phyloP scores from a whole-genome alignment of 2,797 vertebrate genomes.

The Pantherophis vulpinus region DNA sequence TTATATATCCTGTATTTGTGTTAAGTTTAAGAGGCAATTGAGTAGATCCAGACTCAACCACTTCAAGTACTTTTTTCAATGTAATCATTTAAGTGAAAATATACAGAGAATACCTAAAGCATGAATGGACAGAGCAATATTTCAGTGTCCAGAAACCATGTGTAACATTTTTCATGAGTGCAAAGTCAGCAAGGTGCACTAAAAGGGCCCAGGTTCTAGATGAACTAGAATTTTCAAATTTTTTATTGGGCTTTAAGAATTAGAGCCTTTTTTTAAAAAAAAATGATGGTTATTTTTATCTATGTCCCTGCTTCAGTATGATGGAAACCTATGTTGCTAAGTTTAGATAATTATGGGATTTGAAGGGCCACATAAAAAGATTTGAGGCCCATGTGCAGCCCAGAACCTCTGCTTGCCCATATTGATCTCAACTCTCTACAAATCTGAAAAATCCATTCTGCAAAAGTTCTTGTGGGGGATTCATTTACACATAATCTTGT shows the following conservation, averaged over 20 bases:
- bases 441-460: neutral
- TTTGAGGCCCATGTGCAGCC: neutral
- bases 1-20: neutral
- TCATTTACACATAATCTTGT: neutral
- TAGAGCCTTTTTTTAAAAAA: neutral
- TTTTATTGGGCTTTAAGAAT: neutral
- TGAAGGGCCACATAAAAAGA: neutral
- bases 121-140: neutral
- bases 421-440: neutral
- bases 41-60: neutral
- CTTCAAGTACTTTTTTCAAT: neutral
- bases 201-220: neutral
- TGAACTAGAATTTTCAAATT: neutral
- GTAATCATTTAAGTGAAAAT: neutral
- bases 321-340: neutral
- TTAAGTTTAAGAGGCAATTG: neutral
- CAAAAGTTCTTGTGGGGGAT: neutral
- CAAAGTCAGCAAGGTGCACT: neutral
- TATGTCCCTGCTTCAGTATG: neutral
- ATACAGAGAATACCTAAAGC: neutral
- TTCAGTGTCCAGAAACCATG: neutral
- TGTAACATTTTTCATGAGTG: neutral
- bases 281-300: neutral
- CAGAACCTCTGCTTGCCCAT: neutral
- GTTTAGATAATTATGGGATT: neutral